phyloP scores from a whole-genome alignment of 2,888 invertebrate species.

The Morinoia aosen region DNA sequence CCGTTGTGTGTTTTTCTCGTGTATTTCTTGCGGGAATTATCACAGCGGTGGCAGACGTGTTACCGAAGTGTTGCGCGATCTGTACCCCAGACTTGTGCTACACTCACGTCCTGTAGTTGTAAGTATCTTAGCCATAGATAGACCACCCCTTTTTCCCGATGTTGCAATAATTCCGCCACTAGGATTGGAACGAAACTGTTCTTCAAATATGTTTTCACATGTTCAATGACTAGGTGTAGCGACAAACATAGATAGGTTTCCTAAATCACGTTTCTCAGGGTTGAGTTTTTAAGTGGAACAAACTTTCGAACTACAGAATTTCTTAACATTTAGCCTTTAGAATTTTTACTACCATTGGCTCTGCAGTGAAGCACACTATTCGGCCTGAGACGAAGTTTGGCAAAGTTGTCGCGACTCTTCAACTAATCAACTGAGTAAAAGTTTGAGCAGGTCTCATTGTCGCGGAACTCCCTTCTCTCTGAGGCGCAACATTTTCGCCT shows the following conservation, averaged over 20 bases:
- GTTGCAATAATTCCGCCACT: not conserved
- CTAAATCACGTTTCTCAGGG: no score
- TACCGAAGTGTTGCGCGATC: no score
- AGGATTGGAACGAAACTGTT: not conserved
- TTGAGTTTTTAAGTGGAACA: not conserved
- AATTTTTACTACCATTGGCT: not conserved
- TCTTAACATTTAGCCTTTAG: not conserved
- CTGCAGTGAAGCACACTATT: not conserved
- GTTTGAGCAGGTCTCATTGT: not conserved
- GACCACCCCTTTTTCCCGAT: no score
- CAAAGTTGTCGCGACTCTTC: slow-evolving; percentile 26
- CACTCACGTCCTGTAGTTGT: no score
- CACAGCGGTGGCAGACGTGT: not conserved
- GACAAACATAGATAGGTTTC: no score
- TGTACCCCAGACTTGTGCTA: no score
- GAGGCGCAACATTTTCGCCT: not conserved
- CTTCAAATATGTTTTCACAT: not conserved
- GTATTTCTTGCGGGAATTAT: not conserved
- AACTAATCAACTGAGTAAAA: slow-evolving; percentile 12
- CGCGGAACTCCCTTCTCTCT: not conserved
- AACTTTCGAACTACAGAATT: not conserved
- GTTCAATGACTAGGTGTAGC: not conserved
- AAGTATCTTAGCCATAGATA: no score
- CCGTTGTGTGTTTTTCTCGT: not conserved
- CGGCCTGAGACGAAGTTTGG: not conserved